These are phyloP conservation scores for Chelonus formosanus DNA, from an alignment of 2,888 invertebrate species.

Conservation along the genomic window DNA sequence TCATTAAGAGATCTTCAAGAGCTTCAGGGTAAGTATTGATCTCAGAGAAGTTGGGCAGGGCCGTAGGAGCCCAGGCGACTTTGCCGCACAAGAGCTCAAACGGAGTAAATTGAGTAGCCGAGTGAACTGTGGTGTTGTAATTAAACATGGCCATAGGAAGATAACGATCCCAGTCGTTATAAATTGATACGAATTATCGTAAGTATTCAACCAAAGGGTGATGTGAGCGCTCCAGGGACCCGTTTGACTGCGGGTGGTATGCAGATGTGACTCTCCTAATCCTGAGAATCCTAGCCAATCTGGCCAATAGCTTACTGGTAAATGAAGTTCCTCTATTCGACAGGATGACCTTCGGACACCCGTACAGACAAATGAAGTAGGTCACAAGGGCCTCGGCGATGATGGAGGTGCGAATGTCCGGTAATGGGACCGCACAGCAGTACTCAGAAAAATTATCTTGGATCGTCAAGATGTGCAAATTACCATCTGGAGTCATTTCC, in stretches of 20 bases:
- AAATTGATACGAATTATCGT: not conserved
- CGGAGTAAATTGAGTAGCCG: constrained; percentile 28
- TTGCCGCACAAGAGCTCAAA: constrained; percentile 13
- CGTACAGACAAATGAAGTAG: constrained; percentile 18
- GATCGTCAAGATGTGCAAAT: constrained; percentile 28
- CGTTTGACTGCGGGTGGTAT: constrained; percentile 22
- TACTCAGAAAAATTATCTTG: constrained; percentile 32
- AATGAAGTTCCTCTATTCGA: constrained; percentile 20
- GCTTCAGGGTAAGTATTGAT: not conserved
- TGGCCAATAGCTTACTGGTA: constrained; percentile 16
- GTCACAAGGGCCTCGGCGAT: constrained; percentile 23
- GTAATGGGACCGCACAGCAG: constrained; percentile 21
- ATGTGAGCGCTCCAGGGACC: constrained; percentile 27
- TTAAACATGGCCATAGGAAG: constrained; percentile 16
- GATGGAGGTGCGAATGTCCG: constrained; percentile 11
- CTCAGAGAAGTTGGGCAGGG: not conserved
- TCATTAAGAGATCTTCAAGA: not conserved
- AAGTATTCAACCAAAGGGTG: constrained; percentile 20
- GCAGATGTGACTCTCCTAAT: not conserved
- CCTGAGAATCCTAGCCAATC: constrained; percentile 5
- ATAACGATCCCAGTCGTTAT: constrained; percentile 1
- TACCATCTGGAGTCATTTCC: constrained; percentile 21
- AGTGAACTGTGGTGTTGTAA: constrained; percentile 18
- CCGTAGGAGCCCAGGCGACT: constrained; percentile 7
- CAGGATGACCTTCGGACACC: constrained; percentile 22